Percentiles rank a stretch among this genome's conserved stretches.
Conservation (phyloP, 2,797 vertebrate species). For the Gambusia yucatana region DNA sequence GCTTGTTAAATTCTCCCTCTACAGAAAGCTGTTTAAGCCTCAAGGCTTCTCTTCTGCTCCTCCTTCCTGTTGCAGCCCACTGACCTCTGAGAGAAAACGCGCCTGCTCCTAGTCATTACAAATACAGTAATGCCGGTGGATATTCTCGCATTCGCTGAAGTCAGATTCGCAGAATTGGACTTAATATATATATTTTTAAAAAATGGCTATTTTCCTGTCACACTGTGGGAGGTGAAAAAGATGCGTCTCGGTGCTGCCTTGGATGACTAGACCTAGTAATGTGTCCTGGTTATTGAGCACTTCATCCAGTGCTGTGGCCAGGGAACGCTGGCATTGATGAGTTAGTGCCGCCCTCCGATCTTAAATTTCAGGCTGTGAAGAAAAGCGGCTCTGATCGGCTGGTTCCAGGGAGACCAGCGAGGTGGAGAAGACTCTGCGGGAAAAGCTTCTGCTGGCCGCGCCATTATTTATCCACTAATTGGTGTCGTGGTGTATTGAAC, state of each 20-base stretch:
- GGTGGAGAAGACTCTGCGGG: constrained; percentile 42
- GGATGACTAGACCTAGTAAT: constrained; percentile 27
- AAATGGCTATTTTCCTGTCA: constrained; percentile 42
- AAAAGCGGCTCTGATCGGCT: constrained; percentile 64
- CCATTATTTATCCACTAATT: constrained; percentile 75
- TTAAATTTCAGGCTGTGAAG: constrained; percentile 43
- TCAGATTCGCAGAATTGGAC: background rate
- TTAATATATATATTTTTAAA: background rate
- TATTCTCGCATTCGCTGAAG: background rate
- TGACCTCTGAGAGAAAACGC: constrained; percentile 51
- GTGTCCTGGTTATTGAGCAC: constrained; percentile 45
- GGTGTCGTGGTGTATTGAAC: constrained; percentile 63
- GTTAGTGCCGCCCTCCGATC: constrained; percentile 57
- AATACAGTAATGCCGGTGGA: constrained; percentile 22
- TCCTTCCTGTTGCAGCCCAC: constrained; percentile 51
- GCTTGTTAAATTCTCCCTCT: constrained; percentile 46
- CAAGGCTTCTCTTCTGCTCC: constrained; percentile 46
- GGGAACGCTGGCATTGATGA: constrained; percentile 40
- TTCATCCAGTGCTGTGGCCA: constrained; percentile 28
- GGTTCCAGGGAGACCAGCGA: constrained; percentile 34
- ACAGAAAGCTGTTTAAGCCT: constrained; percentile 41
- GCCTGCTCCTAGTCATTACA: constrained; percentile 36
- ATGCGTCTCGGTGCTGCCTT: constrained; percentile 4
- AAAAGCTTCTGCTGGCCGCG: constrained; percentile 21
- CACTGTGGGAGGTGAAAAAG: constrained; percentile 3